Evolutionary conservation across 2,888 invertebrate species (phyloP).

Genomic region (Anagyrus pseudococci): DNA sequence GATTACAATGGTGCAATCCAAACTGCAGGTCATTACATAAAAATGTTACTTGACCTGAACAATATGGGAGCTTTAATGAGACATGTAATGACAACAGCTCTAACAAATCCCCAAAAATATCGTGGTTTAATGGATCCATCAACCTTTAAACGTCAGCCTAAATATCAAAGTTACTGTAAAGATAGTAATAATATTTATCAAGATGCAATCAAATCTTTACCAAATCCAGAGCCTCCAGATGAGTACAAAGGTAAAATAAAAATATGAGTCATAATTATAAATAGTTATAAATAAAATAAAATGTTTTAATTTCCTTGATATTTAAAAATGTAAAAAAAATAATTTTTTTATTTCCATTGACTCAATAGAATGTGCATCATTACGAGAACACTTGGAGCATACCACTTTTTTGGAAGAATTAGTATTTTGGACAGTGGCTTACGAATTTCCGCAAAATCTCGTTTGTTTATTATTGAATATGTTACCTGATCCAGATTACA

Average conservation of each 20-base stretch:
- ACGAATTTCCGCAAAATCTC: constrained; percentile 96
- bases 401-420: constrained; percentile 91
- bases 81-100: constrained; percentile 87
- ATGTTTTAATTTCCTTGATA: too few relatives aligned
- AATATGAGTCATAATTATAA: neutral
- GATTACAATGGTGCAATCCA: constrained; percentile 78
- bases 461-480: constrained; percentile 94
- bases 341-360: neutral
- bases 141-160: constrained; percentile 63
- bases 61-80: constrained; percentile 98
- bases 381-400: constrained; percentile 81
- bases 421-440: constrained; percentile 97
- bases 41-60: constrained; percentile 91
- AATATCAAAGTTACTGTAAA: constrained; percentile 76
- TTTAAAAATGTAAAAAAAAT: too few relatives aligned
- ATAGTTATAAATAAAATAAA: too few relatives aligned
- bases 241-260: constrained; percentile 70
- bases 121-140: constrained; percentile 55
- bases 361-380: constrained; percentile 71
- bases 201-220: constrained; percentile 81
- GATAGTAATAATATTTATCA: constrained; percentile 80
- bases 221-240: constrained; percentile 75
- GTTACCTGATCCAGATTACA: constrained; percentile 93
- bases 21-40: constrained; percentile 86
- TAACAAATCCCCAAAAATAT: constrained; percentile 80